Percentiles rank a stretch among this genome's conserved stretches.
Evolutionary conservation across 2,797 vertebrate species (phyloP).

Genomic region (Alectoris magna): DNA sequence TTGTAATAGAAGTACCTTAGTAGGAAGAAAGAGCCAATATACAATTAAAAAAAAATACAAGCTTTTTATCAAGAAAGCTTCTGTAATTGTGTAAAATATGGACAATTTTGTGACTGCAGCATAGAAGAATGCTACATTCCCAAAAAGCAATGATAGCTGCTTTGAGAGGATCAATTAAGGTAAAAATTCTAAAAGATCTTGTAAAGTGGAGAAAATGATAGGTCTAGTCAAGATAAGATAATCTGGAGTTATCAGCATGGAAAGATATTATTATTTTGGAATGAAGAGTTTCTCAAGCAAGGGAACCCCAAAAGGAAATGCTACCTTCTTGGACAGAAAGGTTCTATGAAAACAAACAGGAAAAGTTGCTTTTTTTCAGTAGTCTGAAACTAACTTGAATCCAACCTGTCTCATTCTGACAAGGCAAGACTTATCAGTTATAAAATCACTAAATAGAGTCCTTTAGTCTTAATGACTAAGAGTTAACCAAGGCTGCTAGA

Average conservation of each 20-base stretch:
- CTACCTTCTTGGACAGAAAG: not conserved
- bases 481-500: constrained; percentile 10
- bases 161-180: not conserved
- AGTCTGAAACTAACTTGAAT: not conserved
- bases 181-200: not conserved
- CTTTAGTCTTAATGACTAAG: constrained; percentile 23
- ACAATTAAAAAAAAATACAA: no score
- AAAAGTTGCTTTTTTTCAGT: not conserved
- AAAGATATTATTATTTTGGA: not conserved
- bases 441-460: constrained; percentile 29
- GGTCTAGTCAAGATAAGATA: not conserved
- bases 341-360: not conserved
- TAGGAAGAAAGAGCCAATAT: not conserved
- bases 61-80: not conserved
- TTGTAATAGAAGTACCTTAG: not conserved
- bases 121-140: not conserved
- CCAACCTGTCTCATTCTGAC: not conserved
- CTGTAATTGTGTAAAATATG: not conserved
- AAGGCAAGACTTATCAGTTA: not conserved
- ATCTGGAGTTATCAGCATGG: not conserved
- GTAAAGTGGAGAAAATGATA: not conserved
- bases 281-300: not conserved
- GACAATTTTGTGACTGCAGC: not conserved
- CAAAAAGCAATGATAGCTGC: not conserved
- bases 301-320: not conserved